These are phyloP conservation scores for Nymphicus hollandicus DNA, from an alignment of 2,113 vertebrate genomes.

Conservation along the genomic window DNA sequence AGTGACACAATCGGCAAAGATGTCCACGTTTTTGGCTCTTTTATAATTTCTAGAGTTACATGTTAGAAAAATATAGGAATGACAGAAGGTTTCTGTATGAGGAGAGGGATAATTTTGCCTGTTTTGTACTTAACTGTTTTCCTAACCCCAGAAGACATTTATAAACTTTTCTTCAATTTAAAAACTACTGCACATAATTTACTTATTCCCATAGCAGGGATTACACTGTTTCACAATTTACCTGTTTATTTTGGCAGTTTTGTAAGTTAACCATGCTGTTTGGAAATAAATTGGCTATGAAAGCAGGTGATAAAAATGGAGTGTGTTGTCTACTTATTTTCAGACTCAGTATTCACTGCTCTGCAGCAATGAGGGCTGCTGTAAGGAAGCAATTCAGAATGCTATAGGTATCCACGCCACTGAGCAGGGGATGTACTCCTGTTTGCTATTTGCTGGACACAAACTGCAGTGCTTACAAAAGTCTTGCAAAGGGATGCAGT, in stretches of 20 bases:
- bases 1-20: background rate
- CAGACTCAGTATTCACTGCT: background rate
- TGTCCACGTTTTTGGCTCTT: background rate
- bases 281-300: background rate
- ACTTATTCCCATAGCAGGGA: background rate
- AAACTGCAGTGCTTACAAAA: background rate
- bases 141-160: background rate
- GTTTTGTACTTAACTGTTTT: background rate
- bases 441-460: background rate
- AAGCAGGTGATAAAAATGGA: background rate
- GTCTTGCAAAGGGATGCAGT: background rate
- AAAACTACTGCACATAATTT: background rate
- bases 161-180: background rate
- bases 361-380: background rate
- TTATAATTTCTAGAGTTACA: background rate
- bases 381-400: rapidly evolving
- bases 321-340: background rate
- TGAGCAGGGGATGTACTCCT: background rate
- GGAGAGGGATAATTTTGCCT: background rate
- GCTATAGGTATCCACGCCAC: background rate
- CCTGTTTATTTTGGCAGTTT: background rate
- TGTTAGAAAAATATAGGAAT: background rate
- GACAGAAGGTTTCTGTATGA: background rate
- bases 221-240: background rate
- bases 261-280: background rate